Conservation (phyloP, 2,113 vertebrate genomes). For the Todiramphus chloris region DNA sequence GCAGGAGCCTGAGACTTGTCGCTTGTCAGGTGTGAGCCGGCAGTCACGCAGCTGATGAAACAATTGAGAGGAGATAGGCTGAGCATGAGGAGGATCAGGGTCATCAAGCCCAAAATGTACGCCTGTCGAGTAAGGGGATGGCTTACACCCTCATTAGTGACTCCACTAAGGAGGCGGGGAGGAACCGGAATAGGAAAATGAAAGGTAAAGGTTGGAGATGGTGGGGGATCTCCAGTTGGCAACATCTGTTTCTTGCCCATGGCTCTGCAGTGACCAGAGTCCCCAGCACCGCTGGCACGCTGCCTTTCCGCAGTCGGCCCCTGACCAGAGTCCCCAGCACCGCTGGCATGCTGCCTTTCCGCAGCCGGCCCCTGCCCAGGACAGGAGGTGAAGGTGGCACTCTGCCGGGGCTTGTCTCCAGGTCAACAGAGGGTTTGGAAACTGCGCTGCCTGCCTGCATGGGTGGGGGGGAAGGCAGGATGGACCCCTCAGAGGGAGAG, state of each 20-base stretch:
- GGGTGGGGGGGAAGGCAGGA: neutral
- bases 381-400: neutral
- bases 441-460: accelerated
- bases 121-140: slow-evolving; percentile 72
- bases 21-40: slow-evolving; percentile 89
- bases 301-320: neutral
- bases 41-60: slow-evolving; percentile 86
- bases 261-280: neutral
- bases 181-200: neutral
- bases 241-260: neutral
- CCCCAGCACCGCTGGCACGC: neutral
- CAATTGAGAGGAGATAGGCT: slow-evolving; percentile 86
- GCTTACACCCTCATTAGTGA: slow-evolving; percentile 64
- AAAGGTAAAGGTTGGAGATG: neutral
- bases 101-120: slow-evolving; percentile 74
- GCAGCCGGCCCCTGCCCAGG: neutral
- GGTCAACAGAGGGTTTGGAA: accelerated
- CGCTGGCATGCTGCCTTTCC: neutral
- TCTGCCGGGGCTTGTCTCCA: neutral
- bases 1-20: slow-evolving; percentile 90
- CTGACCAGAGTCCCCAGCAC: neutral
- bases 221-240: neutral
- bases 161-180: neutral
- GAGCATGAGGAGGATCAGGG: slow-evolving; percentile 78
- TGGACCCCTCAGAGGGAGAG: neutral